phyloP scores from a whole-genome alignment of 2,888 invertebrate genomes.

The Drymonia ruficornis region DNA sequence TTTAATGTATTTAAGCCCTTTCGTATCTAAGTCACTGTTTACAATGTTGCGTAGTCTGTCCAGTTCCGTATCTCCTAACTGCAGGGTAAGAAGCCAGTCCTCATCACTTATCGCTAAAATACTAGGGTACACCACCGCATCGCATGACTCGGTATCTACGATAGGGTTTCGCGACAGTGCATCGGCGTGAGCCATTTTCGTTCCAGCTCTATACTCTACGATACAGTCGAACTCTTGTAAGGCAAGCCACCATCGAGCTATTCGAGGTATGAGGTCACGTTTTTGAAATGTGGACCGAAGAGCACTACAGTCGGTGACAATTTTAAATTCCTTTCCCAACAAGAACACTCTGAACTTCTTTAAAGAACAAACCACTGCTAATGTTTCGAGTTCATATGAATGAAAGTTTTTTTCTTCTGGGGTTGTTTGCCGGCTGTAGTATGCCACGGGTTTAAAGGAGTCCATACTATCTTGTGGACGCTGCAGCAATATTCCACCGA shows the following conservation, averaged over 20 bases:
- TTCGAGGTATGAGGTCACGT: slow-evolving; percentile 1
- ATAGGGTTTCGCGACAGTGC: slow-evolving; percentile 1
- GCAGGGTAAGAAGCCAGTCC: slow-evolving; percentile 7
- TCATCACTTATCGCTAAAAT: background rate
- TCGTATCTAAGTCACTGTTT: background rate
- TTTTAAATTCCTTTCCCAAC: slow-evolving; percentile 15
- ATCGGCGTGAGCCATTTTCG: slow-evolving; percentile 7
- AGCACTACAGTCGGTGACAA: slow-evolving; percentile 29
- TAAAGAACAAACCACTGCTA: slow-evolving; percentile 27
- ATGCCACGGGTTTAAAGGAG: slow-evolving; percentile 18
- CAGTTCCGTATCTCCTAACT: slow-evolving; percentile 2
- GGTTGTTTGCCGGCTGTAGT: slow-evolving; percentile 30
- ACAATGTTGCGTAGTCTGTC: background rate
- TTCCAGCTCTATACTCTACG: slow-evolving; percentile 5
- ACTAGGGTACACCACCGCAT: background rate
- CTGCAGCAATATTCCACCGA: background rate
- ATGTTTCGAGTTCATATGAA: slow-evolving; percentile 31
- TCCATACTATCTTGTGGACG: too few species aligned
- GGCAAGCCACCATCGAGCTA: slow-evolving; percentile 7
- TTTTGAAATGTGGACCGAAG: slow-evolving; percentile 12
- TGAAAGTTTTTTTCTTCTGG: slow-evolving; percentile 30
- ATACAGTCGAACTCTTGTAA: slow-evolving; percentile 8
- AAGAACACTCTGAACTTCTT: slow-evolving; percentile 1
- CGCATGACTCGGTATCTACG: background rate
- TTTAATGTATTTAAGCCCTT: background rate